A percentile compares a stretch with the other conserved stretches of the same genome.
Conservation (phyloP, 2,888 invertebrate species). For the Byasa hedistus region DNA sequence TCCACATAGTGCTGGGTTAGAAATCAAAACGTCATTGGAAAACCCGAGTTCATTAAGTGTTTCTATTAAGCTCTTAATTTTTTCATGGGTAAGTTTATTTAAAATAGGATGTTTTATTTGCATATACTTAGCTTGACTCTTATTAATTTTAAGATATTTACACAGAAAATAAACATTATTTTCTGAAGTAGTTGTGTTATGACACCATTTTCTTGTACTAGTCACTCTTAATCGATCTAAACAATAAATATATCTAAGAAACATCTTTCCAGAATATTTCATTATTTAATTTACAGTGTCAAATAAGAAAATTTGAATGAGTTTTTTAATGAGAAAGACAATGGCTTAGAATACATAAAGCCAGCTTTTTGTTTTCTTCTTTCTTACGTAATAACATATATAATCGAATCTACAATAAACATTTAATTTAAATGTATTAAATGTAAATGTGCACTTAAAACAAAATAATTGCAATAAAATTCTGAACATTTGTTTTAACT, state of each 20-base stretch:
- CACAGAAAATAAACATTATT: conserved; percentile 43
- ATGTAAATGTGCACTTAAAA: too few species aligned
- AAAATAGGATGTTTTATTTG: conserved; percentile 60
- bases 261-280: conserved; percentile 11
- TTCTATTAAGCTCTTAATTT: conserved; percentile 47
- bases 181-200: conserved; percentile 24
- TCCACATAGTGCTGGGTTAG: conserved; percentile 60
- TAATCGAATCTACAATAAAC: too few species aligned
- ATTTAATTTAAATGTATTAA: too few species aligned
- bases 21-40: conserved; percentile 45
- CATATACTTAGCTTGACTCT: conserved; percentile 56
- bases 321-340: not conserved
- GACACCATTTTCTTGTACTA: conserved; percentile 19
- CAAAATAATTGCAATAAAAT: too few species aligned
- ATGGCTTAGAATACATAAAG: too few species aligned
- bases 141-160: conserved; percentile 53
- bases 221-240: conserved; percentile 21
- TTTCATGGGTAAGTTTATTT: conserved; percentile 48
- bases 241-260: conserved; percentile 1
- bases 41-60: conserved; percentile 58
- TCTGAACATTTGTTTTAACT: too few species aligned
- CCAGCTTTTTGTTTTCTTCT: too few species aligned
- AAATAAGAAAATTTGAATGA: not conserved
- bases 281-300: not conserved
- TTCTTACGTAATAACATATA: too few species aligned